phyloP scores from a whole-genome alignment of 1,140 invertebrate genomes.

The Zaprionus taronus region DNA sequence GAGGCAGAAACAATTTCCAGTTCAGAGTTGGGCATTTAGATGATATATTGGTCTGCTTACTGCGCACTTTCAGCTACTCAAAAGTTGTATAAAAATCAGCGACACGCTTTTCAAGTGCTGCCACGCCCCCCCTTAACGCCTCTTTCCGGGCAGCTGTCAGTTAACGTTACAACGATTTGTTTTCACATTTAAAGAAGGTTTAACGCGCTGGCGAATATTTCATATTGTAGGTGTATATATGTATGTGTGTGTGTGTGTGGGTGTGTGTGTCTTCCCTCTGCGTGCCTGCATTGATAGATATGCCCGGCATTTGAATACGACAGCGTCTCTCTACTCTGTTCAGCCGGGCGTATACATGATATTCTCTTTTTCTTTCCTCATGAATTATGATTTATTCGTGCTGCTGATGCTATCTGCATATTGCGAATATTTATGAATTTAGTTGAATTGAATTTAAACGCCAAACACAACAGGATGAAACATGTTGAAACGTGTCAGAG shows the following conservation, averaged over 20 bases:
- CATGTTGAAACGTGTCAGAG: not conserved
- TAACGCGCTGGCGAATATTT: not conserved
- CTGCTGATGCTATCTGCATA: slow-evolving; percentile 18
- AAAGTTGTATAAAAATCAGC: slow-evolving; percentile 18
- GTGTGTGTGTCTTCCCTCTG: not conserved
- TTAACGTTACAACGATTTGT: slow-evolving; percentile 12
- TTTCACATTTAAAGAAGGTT: slow-evolving; percentile 19
- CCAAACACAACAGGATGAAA: not conserved
- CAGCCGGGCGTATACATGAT: slow-evolving; percentile 35
- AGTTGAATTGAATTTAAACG: not conserved
- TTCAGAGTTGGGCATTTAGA: slow-evolving; percentile 45
- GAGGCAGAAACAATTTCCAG: slow-evolving; percentile 8
- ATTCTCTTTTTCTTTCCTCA: slow-evolving; percentile 4
- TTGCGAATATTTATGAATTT: slow-evolving; percentile 3
- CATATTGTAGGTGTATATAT: not conserved
- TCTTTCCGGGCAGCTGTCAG: slow-evolving; percentile 43
- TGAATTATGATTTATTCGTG: slow-evolving; percentile 16
- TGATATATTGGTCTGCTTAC: slow-evolving; percentile 66
- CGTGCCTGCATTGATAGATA: slow-evolving; percentile 22
- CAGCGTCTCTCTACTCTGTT: slow-evolving; percentile 3
- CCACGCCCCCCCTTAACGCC: slow-evolving; percentile 1
- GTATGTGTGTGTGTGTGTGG: not conserved
- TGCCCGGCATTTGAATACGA: slow-evolving; percentile 22
- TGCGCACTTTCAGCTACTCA: slow-evolving; percentile 26
- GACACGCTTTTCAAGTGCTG: slow-evolving; percentile 32